Conservation (phyloP, 2,797 vertebrate species). For the Columba guinea region DNA sequence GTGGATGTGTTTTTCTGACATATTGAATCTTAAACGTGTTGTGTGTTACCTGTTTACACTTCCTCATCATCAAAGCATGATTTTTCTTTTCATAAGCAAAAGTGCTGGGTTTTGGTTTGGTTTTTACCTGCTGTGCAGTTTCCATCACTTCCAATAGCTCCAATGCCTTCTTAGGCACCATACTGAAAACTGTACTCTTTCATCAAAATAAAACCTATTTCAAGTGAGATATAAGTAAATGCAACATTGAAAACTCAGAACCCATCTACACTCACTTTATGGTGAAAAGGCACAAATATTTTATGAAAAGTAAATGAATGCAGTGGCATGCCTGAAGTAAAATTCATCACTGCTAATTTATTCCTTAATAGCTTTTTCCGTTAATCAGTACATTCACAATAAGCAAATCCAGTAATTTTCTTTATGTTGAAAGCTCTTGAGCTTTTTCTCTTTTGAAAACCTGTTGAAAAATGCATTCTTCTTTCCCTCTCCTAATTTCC, state of each 20-base stretch:
- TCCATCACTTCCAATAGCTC: background rate
- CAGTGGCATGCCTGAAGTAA: background rate
- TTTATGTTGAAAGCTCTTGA: constrained; percentile 28
- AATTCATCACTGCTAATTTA: background rate
- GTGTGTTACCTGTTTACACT: background rate
- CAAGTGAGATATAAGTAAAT: background rate
- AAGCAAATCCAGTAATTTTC: background rate
- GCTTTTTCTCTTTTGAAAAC: constrained; percentile 10
- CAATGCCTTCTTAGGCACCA: background rate
- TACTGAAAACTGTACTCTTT: background rate
- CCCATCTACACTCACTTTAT: background rate
- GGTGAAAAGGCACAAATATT: background rate
- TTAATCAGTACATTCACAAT: background rate
- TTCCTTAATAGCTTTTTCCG: constrained; percentile 23
- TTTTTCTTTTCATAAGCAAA: background rate
- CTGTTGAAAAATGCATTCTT: background rate
- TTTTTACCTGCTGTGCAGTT: background rate
- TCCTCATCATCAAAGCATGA: background rate
- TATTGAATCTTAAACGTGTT: background rate
- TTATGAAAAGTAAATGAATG: background rate
- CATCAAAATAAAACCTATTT: background rate
- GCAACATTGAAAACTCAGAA: background rate
- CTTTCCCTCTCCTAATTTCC: background rate
- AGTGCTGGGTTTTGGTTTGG: background rate
- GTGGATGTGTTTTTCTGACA: background rate